phyloP scores from a whole-genome alignment of 1,140 invertebrate genomes.

The Aphaenogaster floridana region DNA sequence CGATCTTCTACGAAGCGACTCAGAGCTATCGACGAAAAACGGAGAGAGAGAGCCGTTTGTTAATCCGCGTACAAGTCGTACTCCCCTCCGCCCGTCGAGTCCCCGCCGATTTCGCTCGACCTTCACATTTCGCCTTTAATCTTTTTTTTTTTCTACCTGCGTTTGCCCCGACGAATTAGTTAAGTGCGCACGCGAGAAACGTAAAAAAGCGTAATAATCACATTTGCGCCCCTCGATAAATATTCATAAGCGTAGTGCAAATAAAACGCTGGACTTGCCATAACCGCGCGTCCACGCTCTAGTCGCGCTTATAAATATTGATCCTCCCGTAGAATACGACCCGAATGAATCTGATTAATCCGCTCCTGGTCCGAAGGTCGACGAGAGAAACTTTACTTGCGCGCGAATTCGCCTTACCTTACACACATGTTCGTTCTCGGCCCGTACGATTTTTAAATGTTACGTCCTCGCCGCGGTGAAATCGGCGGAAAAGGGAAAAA shows the following conservation, averaged over 20 bases:
- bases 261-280: background rate
- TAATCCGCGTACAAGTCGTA: background rate
- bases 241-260: conserved; percentile 31
- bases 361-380: conserved; percentile 29
- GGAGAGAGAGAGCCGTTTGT: background rate
- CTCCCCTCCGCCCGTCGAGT: too few species aligned
- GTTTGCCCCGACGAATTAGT: background rate
- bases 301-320: conserved; percentile 5
- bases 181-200: background rate
- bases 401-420: background rate
- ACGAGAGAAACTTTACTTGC: conserved; percentile 30
- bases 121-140: background rate
- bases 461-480: conserved; percentile 20
- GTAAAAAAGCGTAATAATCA: background rate
- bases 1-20: conserved; percentile 10
- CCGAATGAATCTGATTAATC: conserved; percentile 24
- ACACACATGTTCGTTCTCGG: background rate
- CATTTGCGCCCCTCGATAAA: background rate
- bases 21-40: background rate
- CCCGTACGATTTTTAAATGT: conserved; percentile 9
- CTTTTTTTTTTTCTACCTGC: background rate
- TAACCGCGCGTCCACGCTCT: background rate
- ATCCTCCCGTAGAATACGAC: background rate
- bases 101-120: background rate
- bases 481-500: conserved; percentile 9